Percentiles rank a stretch among this genome's conserved stretches.
Conservation (phyloP, 2,797 vertebrate species). For the Sparidentex hasta region DNA sequence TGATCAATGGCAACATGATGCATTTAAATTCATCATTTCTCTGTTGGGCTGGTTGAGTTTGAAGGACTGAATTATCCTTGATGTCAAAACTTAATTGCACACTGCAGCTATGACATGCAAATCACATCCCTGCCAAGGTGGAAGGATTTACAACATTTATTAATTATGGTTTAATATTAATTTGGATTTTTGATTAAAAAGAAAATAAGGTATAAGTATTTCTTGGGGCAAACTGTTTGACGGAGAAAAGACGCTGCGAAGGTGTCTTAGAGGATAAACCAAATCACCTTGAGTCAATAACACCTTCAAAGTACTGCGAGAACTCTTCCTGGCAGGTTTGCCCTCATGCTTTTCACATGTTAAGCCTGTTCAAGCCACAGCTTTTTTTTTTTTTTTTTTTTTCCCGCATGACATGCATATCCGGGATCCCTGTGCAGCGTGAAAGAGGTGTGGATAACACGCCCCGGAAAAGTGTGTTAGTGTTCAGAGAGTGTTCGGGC, state of each 20-base stretch:
- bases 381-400: too few relatives aligned
- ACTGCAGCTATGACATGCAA: not conserved
- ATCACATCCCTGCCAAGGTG: not conserved
- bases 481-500: not conserved
- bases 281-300: conserved; percentile 17
- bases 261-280: not conserved
- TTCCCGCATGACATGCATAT: not conserved
- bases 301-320: not conserved
- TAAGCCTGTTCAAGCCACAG: not conserved
- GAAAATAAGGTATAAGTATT: too few relatives aligned
- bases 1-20: not conserved
- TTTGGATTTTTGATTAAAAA: not conserved
- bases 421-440: not conserved
- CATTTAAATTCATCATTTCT: not conserved
- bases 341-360: not conserved
- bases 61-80: not conserved
- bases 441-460: conserved; percentile 13
- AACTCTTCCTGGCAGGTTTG: not conserved
- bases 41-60: not conserved
- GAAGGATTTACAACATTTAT: not conserved
- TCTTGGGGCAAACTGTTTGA: not conserved
- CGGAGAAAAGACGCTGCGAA: not conserved
- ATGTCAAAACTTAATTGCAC: conserved; percentile 20
- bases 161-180: conserved; percentile 4
- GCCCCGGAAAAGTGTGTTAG: not conserved